phyloP scores from a whole-genome alignment of 2,797 vertebrate genomes.

The Cyprinella venusta region DNA sequence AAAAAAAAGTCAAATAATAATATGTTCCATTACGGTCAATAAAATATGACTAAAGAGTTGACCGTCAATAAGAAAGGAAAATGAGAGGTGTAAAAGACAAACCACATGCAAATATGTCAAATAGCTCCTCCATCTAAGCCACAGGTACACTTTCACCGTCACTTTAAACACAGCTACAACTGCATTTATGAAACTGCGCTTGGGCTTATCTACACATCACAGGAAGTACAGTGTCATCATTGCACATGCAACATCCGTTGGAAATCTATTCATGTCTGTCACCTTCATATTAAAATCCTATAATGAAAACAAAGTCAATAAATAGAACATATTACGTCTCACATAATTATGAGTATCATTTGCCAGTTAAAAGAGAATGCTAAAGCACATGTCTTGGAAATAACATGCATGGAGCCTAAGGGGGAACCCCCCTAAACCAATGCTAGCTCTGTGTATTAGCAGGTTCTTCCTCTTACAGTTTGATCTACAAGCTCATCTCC shows the following conservation, averaged over 20 bases:
- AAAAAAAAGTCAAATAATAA: neutral
- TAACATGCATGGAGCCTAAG: slow-evolving; percentile 10
- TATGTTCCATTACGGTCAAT: neutral
- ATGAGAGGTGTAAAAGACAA: neutral
- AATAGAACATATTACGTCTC: neutral
- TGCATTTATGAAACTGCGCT: slow-evolving; percentile 13
- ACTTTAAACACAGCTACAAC: neutral
- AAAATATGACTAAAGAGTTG: neutral
- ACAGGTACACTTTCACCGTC: neutral
- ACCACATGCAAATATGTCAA: neutral
- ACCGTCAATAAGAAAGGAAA: neutral
- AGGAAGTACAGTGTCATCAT: slow-evolving; percentile 11
- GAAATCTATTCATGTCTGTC: neutral
- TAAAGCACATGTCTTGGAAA: slow-evolving; percentile 18
- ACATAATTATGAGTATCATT: neutral
- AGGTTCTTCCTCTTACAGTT: slow-evolving; percentile 3
- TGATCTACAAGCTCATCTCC: neutral
- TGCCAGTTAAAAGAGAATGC: neutral
- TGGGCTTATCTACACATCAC: neutral
- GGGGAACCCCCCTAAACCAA: neutral
- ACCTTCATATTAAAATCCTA: neutral
- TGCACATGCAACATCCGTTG: neutral
- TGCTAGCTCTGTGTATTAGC: neutral
- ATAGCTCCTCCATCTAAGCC: neutral
- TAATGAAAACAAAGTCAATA: neutral